Evolutionary conservation across 2,888 invertebrate species (phyloP).

Genomic region (Meloe dianella): DNA sequence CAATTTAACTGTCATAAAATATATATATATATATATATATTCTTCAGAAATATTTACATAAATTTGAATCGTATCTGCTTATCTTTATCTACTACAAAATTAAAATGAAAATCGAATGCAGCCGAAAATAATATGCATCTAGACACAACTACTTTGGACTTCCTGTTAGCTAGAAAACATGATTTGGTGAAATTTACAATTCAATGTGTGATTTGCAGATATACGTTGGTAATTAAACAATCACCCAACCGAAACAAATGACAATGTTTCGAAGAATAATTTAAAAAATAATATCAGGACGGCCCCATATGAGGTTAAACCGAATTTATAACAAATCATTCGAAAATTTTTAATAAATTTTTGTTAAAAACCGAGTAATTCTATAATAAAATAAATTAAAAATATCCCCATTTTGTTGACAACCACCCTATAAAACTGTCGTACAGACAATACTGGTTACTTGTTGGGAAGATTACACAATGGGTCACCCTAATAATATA

Average conservation of each 20-base stretch:
- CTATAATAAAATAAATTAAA: constrained; percentile 15
- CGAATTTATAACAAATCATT: neutral
- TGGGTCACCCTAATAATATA: constrained; percentile 30
- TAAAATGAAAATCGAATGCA: constrained; percentile 1
- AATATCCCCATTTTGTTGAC: constrained; percentile 17
- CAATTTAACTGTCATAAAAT: constrained; percentile 13
- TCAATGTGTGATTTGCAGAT: constrained; percentile 22
- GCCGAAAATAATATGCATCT: constrained; percentile 21
- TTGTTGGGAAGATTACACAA: constrained; percentile 28
- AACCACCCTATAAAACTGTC: constrained; percentile 34
- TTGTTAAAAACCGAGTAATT: neutral
- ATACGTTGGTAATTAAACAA: constrained; percentile 26
- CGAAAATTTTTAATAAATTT: neutral
- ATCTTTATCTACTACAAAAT: neutral
- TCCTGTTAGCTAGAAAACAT: constrained; percentile 31
- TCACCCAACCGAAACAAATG: constrained; percentile 25
- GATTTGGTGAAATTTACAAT: constrained; percentile 30
- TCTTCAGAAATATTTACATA: neutral
- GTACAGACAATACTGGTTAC: constrained; percentile 33
- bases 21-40: too few relatives aligned
- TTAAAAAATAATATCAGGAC: neutral
- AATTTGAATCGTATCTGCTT: neutral
- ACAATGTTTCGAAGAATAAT: constrained; percentile 17
- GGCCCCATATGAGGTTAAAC: neutral
- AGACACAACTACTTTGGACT: constrained; percentile 25